Percentiles rank a stretch among this genome's conserved stretches.
These are phyloP conservation scores for Conops quadrifasciatus DNA, from an alignment of 2,888 invertebrate species.

Conservation along the genomic window DNA sequence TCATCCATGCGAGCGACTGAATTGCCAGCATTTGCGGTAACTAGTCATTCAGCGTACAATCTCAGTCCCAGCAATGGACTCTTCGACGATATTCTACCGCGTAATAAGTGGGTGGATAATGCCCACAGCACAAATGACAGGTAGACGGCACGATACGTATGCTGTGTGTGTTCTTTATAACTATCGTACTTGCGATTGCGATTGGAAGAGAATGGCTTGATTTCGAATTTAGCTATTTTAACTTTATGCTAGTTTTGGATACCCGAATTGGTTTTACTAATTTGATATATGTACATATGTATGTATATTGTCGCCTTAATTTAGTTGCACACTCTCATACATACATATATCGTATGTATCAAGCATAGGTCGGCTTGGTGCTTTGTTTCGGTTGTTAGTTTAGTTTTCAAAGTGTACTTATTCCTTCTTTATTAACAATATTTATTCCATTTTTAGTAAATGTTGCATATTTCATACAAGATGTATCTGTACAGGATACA, in stretches of 20 bases:
- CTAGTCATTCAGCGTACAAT: conserved; percentile 6
- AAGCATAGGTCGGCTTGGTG: too few relatives aligned
- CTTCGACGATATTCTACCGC: conserved; percentile 9
- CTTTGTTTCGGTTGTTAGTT: too few relatives aligned
- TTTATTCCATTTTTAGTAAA: too few relatives aligned
- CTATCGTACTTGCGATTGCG: conserved; percentile 33
- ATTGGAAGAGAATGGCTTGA: conserved; percentile 19
- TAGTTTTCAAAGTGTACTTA: too few relatives aligned
- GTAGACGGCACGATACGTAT: conserved; percentile 47
- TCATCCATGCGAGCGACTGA: conserved; percentile 44
- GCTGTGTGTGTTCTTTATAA: not conserved
- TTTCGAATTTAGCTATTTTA: not conserved
- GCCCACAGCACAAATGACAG: conserved; percentile 53
- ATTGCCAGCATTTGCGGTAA: not conserved
- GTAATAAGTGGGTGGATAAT: not conserved
- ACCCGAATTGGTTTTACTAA: not conserved
- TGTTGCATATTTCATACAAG: too few relatives aligned
- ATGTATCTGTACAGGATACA: too few relatives aligned
- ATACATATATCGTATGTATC: too few relatives aligned
- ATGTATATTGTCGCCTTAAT: too few relatives aligned
- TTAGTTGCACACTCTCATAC: too few relatives aligned
- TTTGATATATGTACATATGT: too few relatives aligned
- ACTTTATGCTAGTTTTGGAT: not conserved
- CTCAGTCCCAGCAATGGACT: conserved; percentile 27
- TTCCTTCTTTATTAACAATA: too few relatives aligned